A percentile compares a stretch with the other conserved stretches of the same genome.
These are phyloP conservation scores for Neuroscelio doddi DNA, from an alignment of 2,888 invertebrate genomes.

Conservation along the genomic window DNA sequence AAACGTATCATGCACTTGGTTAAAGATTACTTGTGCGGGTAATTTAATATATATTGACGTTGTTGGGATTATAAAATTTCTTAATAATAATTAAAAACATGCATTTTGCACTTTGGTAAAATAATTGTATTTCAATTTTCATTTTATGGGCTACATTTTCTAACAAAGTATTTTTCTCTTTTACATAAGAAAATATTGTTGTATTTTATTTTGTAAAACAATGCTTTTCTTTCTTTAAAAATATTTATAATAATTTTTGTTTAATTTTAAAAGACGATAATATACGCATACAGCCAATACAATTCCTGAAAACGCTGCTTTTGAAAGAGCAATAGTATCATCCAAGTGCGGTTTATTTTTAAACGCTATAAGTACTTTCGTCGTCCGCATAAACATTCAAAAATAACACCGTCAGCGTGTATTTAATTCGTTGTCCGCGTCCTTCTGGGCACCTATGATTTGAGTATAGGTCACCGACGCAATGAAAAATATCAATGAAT, in stretches of 20 bases:
- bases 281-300: not conserved
- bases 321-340: constrained; percentile 19
- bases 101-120: too few relatives aligned
- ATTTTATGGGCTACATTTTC: too few relatives aligned
- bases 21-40: not conserved
- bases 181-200: too few relatives aligned
- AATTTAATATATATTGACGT: not conserved
- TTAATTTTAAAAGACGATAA: not conserved
- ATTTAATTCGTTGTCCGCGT: constrained; percentile 23
- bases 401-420: constrained; percentile 28
- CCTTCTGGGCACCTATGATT: constrained; percentile 20
- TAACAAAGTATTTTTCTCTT: too few relatives aligned
- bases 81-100: too few relatives aligned
- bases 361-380: constrained; percentile 25
- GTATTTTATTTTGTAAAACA: too few relatives aligned
- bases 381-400: constrained; percentile 22
- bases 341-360: constrained; percentile 27
- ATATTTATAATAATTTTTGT: too few relatives aligned
- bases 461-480: constrained; percentile 46
- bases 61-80: not conserved
- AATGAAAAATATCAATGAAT: constrained; percentile 19
- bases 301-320: constrained; percentile 6
- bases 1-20: not conserved
- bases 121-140: too few relatives aligned
- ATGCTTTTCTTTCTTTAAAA: too few relatives aligned